A percentile compares a stretch with the other conserved stretches of the same genome.
These are phyloP conservation scores for Ardeotis arabs DNA, from an alignment of 2,113 vertebrate genomes.

Conservation along the genomic window DNA sequence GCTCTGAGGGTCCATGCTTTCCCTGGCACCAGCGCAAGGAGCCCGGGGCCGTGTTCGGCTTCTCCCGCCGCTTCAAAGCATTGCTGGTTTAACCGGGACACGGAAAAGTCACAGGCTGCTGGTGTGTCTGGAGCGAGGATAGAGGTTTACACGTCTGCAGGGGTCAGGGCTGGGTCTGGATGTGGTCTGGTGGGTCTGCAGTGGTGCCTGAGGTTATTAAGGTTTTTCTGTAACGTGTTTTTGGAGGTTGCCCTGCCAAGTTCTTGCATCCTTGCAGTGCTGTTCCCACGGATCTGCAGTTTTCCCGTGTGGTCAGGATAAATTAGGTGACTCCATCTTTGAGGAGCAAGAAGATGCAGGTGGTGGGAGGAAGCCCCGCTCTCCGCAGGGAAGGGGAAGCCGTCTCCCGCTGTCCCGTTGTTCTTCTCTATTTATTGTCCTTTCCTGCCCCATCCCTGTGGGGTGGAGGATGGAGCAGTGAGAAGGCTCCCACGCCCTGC, in stretches of 20 bases:
- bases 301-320: neutral
- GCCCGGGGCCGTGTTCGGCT: accelerated
- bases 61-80: neutral
- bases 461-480: neutral
- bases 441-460: accelerated
- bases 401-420: neutral
- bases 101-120: neutral
- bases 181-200: neutral
- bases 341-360: neutral
- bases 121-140: neutral
- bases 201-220: neutral
- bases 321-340: neutral
- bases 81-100: neutral
- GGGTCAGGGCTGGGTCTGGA: neutral
- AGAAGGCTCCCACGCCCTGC: neutral
- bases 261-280: neutral
- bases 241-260: neutral
- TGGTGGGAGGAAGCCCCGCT: constrained; percentile 18
- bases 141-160: neutral
- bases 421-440: constrained; percentile 11
- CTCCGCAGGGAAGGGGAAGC: constrained; percentile 21
- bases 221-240: neutral
- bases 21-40: accelerated
- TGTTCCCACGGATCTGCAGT: neutral
- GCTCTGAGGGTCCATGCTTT: neutral